A percentile compares a stretch with the other conserved stretches of the same genome.
phyloP scores from a whole-genome alignment of 2,797 vertebrate species.

The Gymnothorax javanicus region DNA sequence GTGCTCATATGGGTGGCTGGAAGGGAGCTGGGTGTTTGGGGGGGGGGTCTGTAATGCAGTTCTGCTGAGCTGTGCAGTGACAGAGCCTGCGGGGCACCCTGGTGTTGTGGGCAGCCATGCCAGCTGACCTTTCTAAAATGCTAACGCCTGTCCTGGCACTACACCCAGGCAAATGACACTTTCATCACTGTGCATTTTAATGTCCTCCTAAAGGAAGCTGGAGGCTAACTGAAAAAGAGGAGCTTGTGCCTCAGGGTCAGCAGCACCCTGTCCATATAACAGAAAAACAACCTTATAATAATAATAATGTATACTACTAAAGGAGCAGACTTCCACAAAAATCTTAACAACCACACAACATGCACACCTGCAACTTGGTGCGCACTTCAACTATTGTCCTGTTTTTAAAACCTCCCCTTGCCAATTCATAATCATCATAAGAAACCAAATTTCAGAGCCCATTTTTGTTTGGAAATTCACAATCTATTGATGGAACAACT shows the following conservation, averaged over 20 bases:
- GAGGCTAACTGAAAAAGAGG: conserved; percentile 57
- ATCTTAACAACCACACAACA: too few species aligned
- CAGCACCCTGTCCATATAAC: neutral
- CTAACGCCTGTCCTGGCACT: conserved; percentile 73
- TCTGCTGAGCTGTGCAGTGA: conserved; percentile 56
- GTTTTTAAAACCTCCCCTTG: neutral
- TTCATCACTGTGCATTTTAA: conserved; percentile 77
- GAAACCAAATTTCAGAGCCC: too few species aligned
- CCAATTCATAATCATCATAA: neutral
- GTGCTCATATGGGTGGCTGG: neutral
- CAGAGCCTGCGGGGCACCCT: conserved; percentile 55
- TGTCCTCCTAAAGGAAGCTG: conserved; percentile 62
- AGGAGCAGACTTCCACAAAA: too few species aligned
- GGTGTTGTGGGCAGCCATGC: conserved; percentile 25
- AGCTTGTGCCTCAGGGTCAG: neutral
- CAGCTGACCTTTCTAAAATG: conserved; percentile 78
- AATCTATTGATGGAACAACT: too few species aligned
- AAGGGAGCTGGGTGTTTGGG: conserved; percentile 11
- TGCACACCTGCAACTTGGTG: too few species aligned
- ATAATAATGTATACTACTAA: neutral
- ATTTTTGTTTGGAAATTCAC: too few species aligned
- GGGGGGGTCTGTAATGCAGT: conserved; percentile 46
- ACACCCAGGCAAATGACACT: conserved; percentile 75
- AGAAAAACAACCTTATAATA: neutral
- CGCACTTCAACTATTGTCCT: too few species aligned